These are phyloP conservation scores for Uropetala carovei DNA, from an alignment of 2,888 invertebrate species.

Conservation along the genomic window DNA sequence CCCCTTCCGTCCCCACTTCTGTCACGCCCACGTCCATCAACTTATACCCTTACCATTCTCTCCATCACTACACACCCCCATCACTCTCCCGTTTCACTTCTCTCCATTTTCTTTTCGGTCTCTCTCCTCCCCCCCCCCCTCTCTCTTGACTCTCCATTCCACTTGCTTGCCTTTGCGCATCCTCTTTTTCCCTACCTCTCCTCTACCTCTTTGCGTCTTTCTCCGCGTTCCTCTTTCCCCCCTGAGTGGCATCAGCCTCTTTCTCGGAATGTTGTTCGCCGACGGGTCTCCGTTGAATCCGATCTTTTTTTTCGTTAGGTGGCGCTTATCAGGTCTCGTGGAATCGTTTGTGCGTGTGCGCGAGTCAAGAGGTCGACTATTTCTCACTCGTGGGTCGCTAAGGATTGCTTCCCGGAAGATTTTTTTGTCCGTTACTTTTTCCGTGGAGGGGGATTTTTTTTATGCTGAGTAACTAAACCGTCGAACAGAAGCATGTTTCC, in stretches of 20 bases:
- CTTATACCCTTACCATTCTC: not conserved
- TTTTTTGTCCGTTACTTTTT: slow-evolving; percentile 44
- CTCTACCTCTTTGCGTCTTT: not conserved
- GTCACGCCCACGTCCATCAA: slow-evolving; percentile 4
- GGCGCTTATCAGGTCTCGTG: slow-evolving; percentile 26
- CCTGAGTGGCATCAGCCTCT: not conserved
- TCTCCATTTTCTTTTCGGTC: not conserved
- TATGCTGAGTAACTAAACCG: not conserved
- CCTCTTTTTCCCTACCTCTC: not conserved
- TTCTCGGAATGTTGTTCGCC: not conserved
- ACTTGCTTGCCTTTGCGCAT: no score
- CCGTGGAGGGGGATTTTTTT: slow-evolving; percentile 5
- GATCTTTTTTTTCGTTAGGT: not conserved
- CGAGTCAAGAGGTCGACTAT: slow-evolving; percentile 23
- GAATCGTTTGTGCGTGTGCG: slow-evolving; percentile 46
- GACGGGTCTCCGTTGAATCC: not conserved
- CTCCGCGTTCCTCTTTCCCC: not conserved
- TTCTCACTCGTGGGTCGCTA: not conserved
- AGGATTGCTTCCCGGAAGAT: slow-evolving; percentile 37
- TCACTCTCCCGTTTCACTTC: not conserved
- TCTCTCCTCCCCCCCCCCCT: not conserved
- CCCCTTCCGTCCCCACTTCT: not conserved
- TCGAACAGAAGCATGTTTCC: not conserved
- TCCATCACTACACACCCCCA: not conserved
- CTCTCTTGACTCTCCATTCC: not conserved